These are phyloP conservation scores for Siniperca knerii DNA, from an alignment of 2,113 vertebrate genomes.

Conservation along the genomic window DNA sequence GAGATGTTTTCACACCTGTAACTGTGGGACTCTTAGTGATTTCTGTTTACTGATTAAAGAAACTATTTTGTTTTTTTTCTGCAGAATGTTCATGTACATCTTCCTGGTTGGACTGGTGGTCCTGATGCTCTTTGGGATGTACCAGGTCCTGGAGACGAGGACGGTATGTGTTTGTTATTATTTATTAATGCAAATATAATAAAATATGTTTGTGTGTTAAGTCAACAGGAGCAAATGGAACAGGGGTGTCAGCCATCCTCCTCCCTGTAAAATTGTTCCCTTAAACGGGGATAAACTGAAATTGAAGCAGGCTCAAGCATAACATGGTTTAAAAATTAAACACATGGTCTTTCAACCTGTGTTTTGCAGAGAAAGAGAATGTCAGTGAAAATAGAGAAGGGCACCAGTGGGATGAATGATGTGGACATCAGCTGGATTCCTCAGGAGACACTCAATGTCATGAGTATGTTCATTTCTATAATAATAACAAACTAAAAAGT, in stretches of 20 bases:
- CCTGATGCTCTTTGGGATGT: constrained; percentile 80
- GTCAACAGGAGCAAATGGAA: background rate
- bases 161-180: constrained; percentile 71
- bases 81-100: constrained; percentile 86
- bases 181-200: background rate
- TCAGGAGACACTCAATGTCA: constrained; percentile 85
- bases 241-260: background rate
- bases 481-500: background rate
- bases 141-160: constrained; percentile 83
- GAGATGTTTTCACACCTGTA: background rate
- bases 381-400: constrained; percentile 83
- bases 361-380: constrained; percentile 81
- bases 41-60: background rate
- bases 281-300: background rate
- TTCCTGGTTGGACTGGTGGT: constrained; percentile 82
- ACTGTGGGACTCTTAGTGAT: background rate
- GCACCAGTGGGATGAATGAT: constrained; percentile 78
- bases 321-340: background rate
- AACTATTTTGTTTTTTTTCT: background rate
- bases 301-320: background rate
- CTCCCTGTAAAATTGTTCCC: background rate
- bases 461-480: constrained; percentile 80
- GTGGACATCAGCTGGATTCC: constrained; percentile 89
- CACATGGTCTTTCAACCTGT: background rate
- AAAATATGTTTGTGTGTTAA: background rate